These are phyloP conservation scores for Anolis carolinensis DNA, from an alignment of 2,113 vertebrate species.

Conservation along the genomic window DNA sequence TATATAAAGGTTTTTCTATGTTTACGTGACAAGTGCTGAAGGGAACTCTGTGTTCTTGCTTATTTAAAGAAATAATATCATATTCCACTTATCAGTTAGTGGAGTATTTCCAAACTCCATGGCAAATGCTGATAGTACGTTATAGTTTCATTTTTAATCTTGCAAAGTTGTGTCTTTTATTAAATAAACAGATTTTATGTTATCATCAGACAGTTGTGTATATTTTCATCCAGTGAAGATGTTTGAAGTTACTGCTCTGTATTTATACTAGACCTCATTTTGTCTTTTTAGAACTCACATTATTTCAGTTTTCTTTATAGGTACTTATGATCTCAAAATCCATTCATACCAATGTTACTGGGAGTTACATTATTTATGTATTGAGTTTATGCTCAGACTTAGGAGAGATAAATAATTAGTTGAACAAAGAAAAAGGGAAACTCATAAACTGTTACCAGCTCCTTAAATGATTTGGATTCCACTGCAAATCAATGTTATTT, in stretches of 20 bases:
- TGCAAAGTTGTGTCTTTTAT: constrained; percentile 4
- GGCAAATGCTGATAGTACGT: not conserved
- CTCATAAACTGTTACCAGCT: not conserved
- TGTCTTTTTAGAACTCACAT: constrained; percentile 19
- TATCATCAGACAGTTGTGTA: constrained; percentile 22
- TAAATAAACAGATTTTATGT: not conserved
- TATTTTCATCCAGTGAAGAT: not conserved
- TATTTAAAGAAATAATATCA: constrained; percentile 32
- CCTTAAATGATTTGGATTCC: constrained; percentile 10
- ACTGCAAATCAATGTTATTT: constrained; percentile 16
- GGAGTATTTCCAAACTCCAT: constrained; percentile 4
- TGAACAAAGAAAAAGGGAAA: constrained; percentile 30
- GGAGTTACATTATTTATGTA: constrained; percentile 32
- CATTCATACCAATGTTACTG: constrained; percentile 24
- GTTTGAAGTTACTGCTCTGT: not conserved
- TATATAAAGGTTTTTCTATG: constrained; percentile 51
- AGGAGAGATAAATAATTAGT: constrained; percentile 16
- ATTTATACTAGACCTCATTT: constrained; percentile 23
- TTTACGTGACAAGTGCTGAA: constrained; percentile 33
- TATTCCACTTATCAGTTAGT: constrained; percentile 37
- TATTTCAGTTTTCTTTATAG: constrained; percentile 29
- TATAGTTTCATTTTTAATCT: not conserved
- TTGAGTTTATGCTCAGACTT: constrained; percentile 1
- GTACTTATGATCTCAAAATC: not conserved
- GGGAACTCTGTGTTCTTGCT: constrained; percentile 26